A percentile compares a stretch with the other conserved stretches of the same genome.
Conservation (phyloP, 2,888 invertebrate genomes). For the Aleiodes leptofemur region DNA sequence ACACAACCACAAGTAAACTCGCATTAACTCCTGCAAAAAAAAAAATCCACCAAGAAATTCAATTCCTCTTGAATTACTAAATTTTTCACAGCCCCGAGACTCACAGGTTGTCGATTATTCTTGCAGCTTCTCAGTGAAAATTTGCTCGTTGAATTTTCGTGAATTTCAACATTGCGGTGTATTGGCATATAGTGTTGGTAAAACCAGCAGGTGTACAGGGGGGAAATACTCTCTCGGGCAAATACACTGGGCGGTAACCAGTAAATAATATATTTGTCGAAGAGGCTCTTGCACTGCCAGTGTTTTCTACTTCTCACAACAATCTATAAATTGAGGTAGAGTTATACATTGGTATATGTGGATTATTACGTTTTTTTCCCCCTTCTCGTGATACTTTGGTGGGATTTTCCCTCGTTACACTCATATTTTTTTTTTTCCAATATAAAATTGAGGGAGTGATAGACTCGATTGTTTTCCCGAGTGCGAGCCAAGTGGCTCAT, state of each 20-base stretch:
- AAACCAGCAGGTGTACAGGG: not conserved
- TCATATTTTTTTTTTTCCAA: not conserved
- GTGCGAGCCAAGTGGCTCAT: constrained; percentile 19
- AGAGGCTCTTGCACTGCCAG: constrained; percentile 12
- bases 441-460: constrained; percentile 1
- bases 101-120: too few species aligned
- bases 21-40: too few species aligned
- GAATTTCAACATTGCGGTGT: not conserved
- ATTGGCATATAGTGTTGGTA: not conserved
- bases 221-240: constrained; percentile 45
- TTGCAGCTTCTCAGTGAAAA: too few species aligned
- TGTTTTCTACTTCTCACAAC: not conserved
- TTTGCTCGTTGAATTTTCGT: not conserved
- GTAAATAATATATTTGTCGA: constrained; percentile 64
- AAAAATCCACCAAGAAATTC: too few species aligned
- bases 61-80: too few species aligned
- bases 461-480: constrained; percentile 7
- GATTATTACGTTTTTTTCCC: not conserved
- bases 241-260: constrained; percentile 60
- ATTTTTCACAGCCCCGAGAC: too few species aligned
- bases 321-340: not conserved
- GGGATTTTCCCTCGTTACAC: too few species aligned
- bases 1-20: too few species aligned
- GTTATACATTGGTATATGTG: not conserved
- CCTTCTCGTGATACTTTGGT: too few species aligned